Evolutionary conservation across 2,113 vertebrate genomes (phyloP), one percentile per base, ranked within the genome.

Genomic region (Pseudorhombus dupliciocellatus): DNA sequence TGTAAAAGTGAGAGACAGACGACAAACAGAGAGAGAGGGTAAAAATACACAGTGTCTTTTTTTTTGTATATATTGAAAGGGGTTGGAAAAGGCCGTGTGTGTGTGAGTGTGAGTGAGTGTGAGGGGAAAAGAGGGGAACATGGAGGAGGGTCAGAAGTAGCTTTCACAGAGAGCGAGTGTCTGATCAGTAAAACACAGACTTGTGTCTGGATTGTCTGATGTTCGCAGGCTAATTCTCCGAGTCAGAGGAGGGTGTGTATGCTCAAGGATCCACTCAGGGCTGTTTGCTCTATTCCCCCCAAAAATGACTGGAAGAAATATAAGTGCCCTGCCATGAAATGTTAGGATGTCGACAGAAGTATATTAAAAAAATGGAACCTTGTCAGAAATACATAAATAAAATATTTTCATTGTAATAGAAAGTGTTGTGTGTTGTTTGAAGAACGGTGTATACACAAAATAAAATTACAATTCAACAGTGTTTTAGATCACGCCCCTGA

Each of bases 231-330:
- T 70, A 83, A 84, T 88, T 87, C 81, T 85, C 60, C 26, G 67
- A 84, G 73, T 83, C 78, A 74, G 79, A 77, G 73, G 75, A 46
- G 53, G 66, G 34, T 42, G 52, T 85, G 87, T 92, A 83, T 80
- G 65, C 87, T 80, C 74, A 84, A 62, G 84, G 84, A 85, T 81
- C 87, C 85, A 80, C 82, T 85, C 80, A 59, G 48, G 51, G 66
- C 73, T 91, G 90, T 91, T 91, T 91, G 88, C 84, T 89, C 70
- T 73, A 34, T 62, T 84, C 66, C 69, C 69, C 28, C 28, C 65
- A 79, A 75, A 85, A 87, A 79, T 80, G 81, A 84, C 82, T 80
- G 81, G 70, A 85, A 83, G 82, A 77, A 81, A 81, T 80, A 81
- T 77, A 74, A 70, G 73, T 73, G 81, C 61, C 64, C 63, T 71